Percentiles rank a stretch among this genome's conserved stretches.
Evolutionary conservation across 2,888 invertebrate genomes (phyloP).

Genomic region (Cabera pusaria): DNA sequence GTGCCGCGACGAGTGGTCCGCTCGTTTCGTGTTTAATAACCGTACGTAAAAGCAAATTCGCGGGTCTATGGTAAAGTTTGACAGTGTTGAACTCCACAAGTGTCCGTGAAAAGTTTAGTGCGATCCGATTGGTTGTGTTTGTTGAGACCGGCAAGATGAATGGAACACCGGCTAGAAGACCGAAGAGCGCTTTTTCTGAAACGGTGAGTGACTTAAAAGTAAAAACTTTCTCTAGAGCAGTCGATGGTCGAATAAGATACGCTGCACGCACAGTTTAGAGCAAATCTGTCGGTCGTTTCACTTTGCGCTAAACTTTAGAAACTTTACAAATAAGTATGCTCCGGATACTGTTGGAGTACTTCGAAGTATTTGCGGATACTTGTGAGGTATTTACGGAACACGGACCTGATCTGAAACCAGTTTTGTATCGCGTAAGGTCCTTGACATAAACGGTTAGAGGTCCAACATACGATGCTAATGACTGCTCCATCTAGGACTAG

Average conservation of each 20-base stretch:
- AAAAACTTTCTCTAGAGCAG: slow-evolving; percentile 28
- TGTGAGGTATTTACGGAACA: slow-evolving; percentile 8
- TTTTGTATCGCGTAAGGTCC: slow-evolving; percentile 7
- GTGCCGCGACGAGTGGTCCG: slow-evolving; percentile 38
- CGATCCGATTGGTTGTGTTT: slow-evolving; percentile 59
- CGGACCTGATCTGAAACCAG: slow-evolving; percentile 3
- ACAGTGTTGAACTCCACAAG: slow-evolving; percentile 63
- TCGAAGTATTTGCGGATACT: not conserved
- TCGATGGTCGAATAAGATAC: slow-evolving; percentile 31
- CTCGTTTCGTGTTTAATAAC: slow-evolving; percentile 27
- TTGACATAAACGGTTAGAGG: slow-evolving; percentile 9
- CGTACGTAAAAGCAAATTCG: slow-evolving; percentile 32
- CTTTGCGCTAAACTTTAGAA: slow-evolving; percentile 6
- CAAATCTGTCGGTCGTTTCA: slow-evolving; percentile 6
- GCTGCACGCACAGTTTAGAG: slow-evolving; percentile 20
- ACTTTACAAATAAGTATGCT: slow-evolving; percentile 2
- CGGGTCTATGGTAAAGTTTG: slow-evolving; percentile 20
- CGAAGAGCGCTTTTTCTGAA: slow-evolving; percentile 77
- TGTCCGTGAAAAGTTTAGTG: slow-evolving; percentile 76
- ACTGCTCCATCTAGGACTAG: no score
- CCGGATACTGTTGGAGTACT: no score
- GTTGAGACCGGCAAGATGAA: slow-evolving; percentile 69
- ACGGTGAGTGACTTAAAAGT: slow-evolving; percentile 53
- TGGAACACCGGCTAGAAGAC: slow-evolving; percentile 74
- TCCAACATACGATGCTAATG: no score